A percentile compares a stretch with the other conserved stretches of the same genome.
Evolutionary conservation across 2,797 vertebrate genomes (phyloP).

Genomic region (Alectoris magna): DNA sequence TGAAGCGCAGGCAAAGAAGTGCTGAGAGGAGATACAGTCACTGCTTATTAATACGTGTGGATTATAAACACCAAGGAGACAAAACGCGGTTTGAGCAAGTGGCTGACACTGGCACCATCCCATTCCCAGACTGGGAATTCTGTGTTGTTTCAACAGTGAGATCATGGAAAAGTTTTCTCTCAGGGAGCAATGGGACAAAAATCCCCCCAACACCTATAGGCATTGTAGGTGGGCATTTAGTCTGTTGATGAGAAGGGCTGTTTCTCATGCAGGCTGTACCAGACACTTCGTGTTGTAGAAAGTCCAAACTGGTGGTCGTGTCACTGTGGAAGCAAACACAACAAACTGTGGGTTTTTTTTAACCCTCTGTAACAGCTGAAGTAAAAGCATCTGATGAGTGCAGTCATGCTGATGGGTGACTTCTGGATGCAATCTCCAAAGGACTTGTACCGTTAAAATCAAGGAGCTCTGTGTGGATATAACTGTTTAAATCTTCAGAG

Average conservation of each 20-base stretch:
- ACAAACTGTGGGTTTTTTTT: background rate
- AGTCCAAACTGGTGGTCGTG: background rate
- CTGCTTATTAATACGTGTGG: background rate
- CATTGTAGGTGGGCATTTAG: background rate
- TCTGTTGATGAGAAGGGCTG: background rate
- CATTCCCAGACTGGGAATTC: background rate
- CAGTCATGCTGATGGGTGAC: background rate
- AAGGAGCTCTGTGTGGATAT: background rate
- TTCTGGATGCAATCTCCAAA: slow-evolving; percentile 15
- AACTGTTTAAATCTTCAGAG: slow-evolving; percentile 15
- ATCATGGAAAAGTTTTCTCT: background rate
- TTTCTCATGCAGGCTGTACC: background rate
- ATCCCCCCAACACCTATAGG: background rate
- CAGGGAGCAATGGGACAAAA: background rate
- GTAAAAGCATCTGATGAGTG: background rate
- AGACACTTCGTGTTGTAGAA: background rate
- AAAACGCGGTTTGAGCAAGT: background rate
- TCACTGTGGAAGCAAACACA: background rate
- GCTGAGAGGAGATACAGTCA: fast-evolving
- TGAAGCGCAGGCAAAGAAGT: background rate
- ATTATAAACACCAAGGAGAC: background rate
- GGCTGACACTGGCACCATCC: background rate
- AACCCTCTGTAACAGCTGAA: background rate
- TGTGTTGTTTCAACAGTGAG: background rate
- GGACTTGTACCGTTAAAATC: slow-evolving; percentile 28